A percentile compares a stretch with the other conserved stretches of the same genome.
These are phyloP conservation scores for Cyrtodaria siliqua DNA, from an alignment of 2,888 invertebrate species.

Conservation along the genomic window DNA sequence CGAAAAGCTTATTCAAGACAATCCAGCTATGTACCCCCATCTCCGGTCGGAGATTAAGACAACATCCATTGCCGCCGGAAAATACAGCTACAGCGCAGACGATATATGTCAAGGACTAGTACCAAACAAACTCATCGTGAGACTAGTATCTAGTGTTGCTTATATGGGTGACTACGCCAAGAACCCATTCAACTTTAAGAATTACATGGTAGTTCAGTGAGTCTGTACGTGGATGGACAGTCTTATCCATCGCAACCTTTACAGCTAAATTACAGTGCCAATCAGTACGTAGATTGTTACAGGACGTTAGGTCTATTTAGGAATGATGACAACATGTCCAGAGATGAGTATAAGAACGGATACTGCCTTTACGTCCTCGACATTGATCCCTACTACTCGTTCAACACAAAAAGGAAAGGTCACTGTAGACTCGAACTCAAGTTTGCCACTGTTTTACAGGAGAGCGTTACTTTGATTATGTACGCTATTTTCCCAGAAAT, in stretches of 20 bases:
- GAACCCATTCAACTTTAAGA: constrained; percentile 51
- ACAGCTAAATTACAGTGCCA: constrained; percentile 38
- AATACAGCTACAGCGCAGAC: constrained; percentile 28
- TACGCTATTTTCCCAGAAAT: too few relatives aligned
- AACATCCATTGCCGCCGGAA: constrained; percentile 40
- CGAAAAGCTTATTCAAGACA: constrained; percentile 29
- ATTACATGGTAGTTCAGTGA: constrained; percentile 27
- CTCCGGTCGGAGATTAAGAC: constrained; percentile 36
- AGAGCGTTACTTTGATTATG: too few relatives aligned
- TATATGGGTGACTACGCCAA: constrained; percentile 35
- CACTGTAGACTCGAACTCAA: too few relatives aligned
- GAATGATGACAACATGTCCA: constrained; percentile 26
- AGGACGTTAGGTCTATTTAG: constrained; percentile 34
- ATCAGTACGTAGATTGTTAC: constrained; percentile 40
- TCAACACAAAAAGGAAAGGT: constrained; percentile 31
- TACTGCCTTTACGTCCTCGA: constrained; percentile 32
- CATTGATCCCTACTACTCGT: constrained; percentile 24
- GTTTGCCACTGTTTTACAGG: too few relatives aligned
- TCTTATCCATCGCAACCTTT: constrained; percentile 35
- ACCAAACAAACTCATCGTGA: constrained; percentile 26
- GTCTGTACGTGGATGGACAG: constrained; percentile 47
- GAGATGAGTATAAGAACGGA: constrained; percentile 32
- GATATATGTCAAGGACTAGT: constrained; percentile 27
- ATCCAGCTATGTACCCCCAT: constrained; percentile 43
- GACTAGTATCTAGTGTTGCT: constrained; percentile 26